Evolutionary conservation across 2,797 vertebrate species (phyloP), one percentile per base, ranked within the genome.

Genomic region (Anguilla megastoma): DNA sequence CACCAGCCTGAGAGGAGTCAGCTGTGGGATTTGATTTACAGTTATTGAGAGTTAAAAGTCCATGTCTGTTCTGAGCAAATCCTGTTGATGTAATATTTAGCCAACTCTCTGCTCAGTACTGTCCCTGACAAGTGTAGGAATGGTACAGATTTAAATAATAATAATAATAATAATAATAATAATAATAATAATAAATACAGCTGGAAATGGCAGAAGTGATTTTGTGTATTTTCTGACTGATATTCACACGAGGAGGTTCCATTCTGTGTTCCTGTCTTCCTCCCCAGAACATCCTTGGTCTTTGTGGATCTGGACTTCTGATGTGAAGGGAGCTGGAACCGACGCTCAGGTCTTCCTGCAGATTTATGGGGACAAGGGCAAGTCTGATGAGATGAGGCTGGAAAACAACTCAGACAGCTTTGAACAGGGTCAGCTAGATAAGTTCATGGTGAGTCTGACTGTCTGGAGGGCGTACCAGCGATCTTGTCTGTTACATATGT

Each of bases 321-420:
- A 99, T 48, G 91, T 98, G 69, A 99, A 98, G 93, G 98, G 98
- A 1, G 98, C 98, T 0, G 98, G 98, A 12, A 99, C 98, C 4
- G 98, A 99, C 16, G 97, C 98, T 6, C 97, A 98, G 90, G 97
- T 99, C 86, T 99, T 98, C 89, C 93, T 99, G 89, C 98, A 99
- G 95, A 91, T 99, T 90, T 99, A 98, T 2, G 99, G 99, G 50
- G 96, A 98, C 89, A 97, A 93, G 69, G 98, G 98, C 12, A 97
- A 98, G 88, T 98, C 98, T 0, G 98, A 99, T 52, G 97, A 98
- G 92, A 96, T 99, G 94, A 97, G 95, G 88, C 94, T 99, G 91
- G 98, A 99, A 89, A 99, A 97, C 94, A 99, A 98, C 87, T 98
- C 98, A 0, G 98, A 99, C 90, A 99, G 97, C 93, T 99, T 99